Conservation (phyloP, 2,113 vertebrate genomes). For the Colistium nudipinnis region DNA sequence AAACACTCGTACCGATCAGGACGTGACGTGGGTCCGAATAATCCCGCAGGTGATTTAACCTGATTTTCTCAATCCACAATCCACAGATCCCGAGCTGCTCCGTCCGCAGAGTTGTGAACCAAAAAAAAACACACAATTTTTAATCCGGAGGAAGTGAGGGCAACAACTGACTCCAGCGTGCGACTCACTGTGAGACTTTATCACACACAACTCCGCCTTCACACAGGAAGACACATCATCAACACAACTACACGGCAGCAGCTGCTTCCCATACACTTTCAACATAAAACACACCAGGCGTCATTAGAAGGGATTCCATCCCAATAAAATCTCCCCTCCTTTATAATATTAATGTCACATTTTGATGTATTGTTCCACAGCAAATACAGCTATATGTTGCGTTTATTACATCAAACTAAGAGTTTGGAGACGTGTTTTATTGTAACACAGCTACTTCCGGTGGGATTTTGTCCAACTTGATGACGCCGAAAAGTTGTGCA, state of each 20-base stretch:
- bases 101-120: no score
- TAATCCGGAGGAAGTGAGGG: neutral
- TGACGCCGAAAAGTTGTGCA: neutral
- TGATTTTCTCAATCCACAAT: neutral
- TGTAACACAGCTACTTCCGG: conserved; percentile 10
- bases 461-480: conserved; percentile 12
- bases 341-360: neutral
- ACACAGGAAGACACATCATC: neutral
- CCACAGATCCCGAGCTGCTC: neutral
- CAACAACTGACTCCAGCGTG: conserved; percentile 8
- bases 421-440: neutral
- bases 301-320: neutral
- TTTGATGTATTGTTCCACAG: no score
- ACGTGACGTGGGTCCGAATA: neutral
- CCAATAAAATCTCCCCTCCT: rapidly evolving
- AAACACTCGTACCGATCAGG: conserved; percentile 23
- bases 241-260: rapidly evolving
- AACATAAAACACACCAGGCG: conserved; percentile 32
- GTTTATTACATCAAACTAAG: neutral
- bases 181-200: conserved; percentile 42
- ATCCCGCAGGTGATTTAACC: conserved; percentile 36
- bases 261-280: conserved; percentile 24
- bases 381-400: neutral
- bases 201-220: conserved; percentile 67
- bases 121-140: neutral